Percentiles rank a stretch among this genome's conserved stretches.
These are phyloP conservation scores for Aegotheles bennettii DNA, from an alignment of 2,113 vertebrate genomes.

Conservation along the genomic window DNA sequence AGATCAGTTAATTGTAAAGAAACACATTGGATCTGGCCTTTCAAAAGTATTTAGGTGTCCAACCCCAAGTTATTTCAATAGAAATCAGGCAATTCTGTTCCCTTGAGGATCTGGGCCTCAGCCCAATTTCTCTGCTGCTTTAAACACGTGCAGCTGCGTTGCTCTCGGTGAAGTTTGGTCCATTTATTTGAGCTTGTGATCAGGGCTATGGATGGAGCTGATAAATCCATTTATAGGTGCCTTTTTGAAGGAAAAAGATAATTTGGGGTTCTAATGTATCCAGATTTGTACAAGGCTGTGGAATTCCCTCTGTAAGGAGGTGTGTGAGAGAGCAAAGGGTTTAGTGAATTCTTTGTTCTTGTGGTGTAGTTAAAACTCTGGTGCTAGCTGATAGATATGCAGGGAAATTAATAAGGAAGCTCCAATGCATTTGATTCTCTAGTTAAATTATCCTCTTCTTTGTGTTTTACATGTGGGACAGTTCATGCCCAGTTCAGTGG, in stretches of 20 bases:
- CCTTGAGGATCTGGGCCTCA: not conserved
- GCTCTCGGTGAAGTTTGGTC: not conserved
- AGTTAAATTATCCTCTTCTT: not conserved
- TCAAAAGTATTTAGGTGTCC: not conserved
- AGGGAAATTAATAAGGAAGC: not conserved
- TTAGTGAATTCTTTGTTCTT: not conserved
- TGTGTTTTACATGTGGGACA: not conserved
- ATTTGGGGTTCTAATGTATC: not conserved
- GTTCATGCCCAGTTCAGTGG: not conserved
- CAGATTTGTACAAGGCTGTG: fast-evolving
- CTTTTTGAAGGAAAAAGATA: not conserved
- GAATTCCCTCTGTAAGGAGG: not conserved
- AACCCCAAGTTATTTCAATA: not conserved
- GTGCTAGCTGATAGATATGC: not conserved
- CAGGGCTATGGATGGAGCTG: not conserved
- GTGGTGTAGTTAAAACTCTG: not conserved
- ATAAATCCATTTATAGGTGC: not conserved
- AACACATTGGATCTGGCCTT: not conserved
- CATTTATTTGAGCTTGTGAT: fast-evolving
- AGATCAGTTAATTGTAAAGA: not conserved
- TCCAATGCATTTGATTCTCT: not conserved
- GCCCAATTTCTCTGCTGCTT: not conserved
- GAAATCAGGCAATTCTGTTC: not conserved
- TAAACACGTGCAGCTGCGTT: not conserved
- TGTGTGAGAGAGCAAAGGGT: fast-evolving